Base-by-base conservation (phyloP, 2,113 vertebrate genomes). In the Poeciliopsis retropinna region DNA sequence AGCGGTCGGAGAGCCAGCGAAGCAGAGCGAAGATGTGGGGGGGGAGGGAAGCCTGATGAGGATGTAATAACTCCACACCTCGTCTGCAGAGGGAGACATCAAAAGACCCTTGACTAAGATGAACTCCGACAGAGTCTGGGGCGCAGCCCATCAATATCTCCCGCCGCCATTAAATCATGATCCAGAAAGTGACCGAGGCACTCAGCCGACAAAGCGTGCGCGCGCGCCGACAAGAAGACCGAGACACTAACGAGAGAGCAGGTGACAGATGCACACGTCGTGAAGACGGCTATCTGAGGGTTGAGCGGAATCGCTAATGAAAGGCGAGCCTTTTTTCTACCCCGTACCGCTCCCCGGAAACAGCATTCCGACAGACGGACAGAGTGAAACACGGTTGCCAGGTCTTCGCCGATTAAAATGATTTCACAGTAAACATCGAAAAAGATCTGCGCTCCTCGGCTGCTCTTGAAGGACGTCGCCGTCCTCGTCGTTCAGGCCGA, bases 21-120 rank as follows among this genome's bases (percentile, higher is more conserved):
- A 69, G 65, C 44, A 61, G 27, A 62, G 66, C 6, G 54, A 73
- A 51, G 76, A 76, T 1, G 47, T 5, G 30, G 30, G 30, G 30
- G 32, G 7, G 31, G 31, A 0, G 31, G n/a, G 12, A 22, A 39
- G 67, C 71, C 47, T 0, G 79, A 84, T 51, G 70, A 76, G 63
- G 66, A 81, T 83, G 84, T 88, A 90, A 91, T 88, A 87, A 88
- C 70, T 84, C 76, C 64, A 76, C 73, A 81, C 61, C 68, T 83
- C 68, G 66, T 81, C 78, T 37, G 66, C 17, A 41, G 75, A 75
- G 75, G 70, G 68, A 79, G 70, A 76, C 79, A 84, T 88, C 73
- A 79, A 86, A 85, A 81, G 72, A 82, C 57, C 78, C 72, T 61
- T 44, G 32, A 72, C 82, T 80, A 81, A 85, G 91, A 89, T 89